These are phyloP conservation scores for Prosopocoilus inquinatus DNA, from an alignment of 2,888 invertebrate species.

Conservation along the genomic window DNA sequence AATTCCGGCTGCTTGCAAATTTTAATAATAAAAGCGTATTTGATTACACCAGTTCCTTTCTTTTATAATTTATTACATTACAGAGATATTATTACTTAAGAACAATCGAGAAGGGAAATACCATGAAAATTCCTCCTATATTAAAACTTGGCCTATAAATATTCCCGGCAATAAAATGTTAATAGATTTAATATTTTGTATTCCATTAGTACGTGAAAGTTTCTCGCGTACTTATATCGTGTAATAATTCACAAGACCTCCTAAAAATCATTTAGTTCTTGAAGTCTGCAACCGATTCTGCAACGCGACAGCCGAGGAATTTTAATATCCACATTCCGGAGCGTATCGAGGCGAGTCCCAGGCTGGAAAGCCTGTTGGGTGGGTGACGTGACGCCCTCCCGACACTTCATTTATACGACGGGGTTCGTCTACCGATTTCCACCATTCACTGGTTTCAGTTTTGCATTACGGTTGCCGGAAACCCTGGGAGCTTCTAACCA, in stretches of 20 bases:
- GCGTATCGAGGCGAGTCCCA: slow-evolving; percentile 28
- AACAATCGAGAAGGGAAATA: no score
- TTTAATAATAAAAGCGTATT: no score
- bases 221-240: slow-evolving; percentile 30
- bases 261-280: slow-evolving; percentile 42
- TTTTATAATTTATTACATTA: no score
- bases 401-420: slow-evolving; percentile 29
- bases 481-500: no score
- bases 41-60: no score
- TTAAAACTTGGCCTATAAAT: not conserved
- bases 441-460: slow-evolving; percentile 25
- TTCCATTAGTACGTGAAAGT: slow-evolving; percentile 29
- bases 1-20: no score
- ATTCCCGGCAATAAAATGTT: not conserved
- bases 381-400: slow-evolving; percentile 27
- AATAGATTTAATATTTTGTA: slow-evolving; percentile 21
- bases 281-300: slow-evolving; percentile 31
- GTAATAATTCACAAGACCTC: slow-evolving; percentile 39
- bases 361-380: slow-evolving; percentile 7
- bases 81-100: no score
- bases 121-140: no score
- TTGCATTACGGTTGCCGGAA: not conserved
- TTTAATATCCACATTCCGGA: slow-evolving; percentile 43
- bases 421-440: slow-evolving; percentile 27
- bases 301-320: slow-evolving; percentile 39